Base-by-base conservation (phyloP, 2,113 vertebrate species). In the Indri indri region DNA sequence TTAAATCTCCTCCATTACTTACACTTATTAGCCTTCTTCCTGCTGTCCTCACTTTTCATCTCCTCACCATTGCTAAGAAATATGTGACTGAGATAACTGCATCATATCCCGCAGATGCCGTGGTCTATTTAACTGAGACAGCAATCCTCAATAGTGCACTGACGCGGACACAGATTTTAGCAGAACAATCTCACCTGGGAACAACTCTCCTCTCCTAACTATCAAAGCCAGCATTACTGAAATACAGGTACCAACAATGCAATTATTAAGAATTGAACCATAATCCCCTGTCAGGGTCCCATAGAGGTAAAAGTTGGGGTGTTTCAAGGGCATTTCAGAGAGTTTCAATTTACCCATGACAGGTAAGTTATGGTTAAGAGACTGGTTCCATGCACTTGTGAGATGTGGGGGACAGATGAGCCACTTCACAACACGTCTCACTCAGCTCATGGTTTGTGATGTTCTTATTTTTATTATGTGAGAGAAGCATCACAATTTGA, bases 51-150 rank as follows among this genome's bases (percentile, higher is more conserved):
- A 18, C 22, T 86, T 98, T 90, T 93, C 81, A 85, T 42, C 37
- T 94, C 87, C 52, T 71, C 79, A 14, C 34, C 45, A 32, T 42
- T 91, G 84, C 86, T 95, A 81, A 97, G 92, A 96, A 97, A 97
- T 96, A 93, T 32, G 85, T 81, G 73, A 83, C 84, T 10, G 73
- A 90, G 80, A 47, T 96, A 97, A 96, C 89, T n/a, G 32, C 54
- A 89, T 97, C 96, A 92, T 93, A 84, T 97, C 63, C 93, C 81
- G 88, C 88, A 90, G 95, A 91, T 23, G 18, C 70, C 87, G 82
- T 66, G 88, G 85, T 95, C 93, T 97, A 27, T 91, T 96, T 97
- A 94, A 96, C 91, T 76, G 96, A 89, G 96, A 96, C 92, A 98
- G 96, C 90, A 80, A 85, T 57, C 74, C 23, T 40, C 37, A 50